These are phyloP conservation scores for Tachypleus tridentatus DNA, from an alignment of 1,140 invertebrate genomes.

Conservation along the genomic window DNA sequence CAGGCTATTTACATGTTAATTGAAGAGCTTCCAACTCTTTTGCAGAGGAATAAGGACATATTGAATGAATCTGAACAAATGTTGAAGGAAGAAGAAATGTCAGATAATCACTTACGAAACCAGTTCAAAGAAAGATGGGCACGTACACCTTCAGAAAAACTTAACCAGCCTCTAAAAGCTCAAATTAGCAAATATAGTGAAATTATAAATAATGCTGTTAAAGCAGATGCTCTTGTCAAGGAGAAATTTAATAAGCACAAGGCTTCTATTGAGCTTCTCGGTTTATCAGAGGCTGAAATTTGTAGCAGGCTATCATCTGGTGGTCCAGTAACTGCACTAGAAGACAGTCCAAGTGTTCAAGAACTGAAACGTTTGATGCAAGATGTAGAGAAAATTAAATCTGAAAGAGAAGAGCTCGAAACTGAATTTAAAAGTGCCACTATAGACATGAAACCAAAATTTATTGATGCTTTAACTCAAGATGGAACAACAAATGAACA, in stretches of 20 bases:
- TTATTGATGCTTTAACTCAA: conserved; percentile 49
- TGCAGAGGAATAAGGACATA: conserved; percentile 89
- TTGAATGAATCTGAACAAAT: conserved; percentile 78
- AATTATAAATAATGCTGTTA: conserved; percentile 82
- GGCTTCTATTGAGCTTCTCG: conserved; percentile 68
- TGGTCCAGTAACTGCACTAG: conserved; percentile 31
- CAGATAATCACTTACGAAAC: conserved; percentile 69
- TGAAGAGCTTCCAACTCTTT: conserved; percentile 74
- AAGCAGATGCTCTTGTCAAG: conserved; percentile 61
- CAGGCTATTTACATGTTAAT: conserved; percentile 42
- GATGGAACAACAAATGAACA: conserved; percentile 82
- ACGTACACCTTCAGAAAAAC: conserved; percentile 67
- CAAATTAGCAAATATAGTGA: conserved; percentile 78
- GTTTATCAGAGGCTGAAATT: conserved; percentile 49
- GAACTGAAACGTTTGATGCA: conserved; percentile 69
- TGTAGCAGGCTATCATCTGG: conserved; percentile 35
- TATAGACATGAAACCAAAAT: conserved; percentile 55
- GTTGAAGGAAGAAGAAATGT: conserved; percentile 79
- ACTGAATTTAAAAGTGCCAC: conserved; percentile 68
- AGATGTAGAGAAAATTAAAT: conserved; percentile 74
- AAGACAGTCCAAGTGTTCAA: conserved; percentile 46
- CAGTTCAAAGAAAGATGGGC: conserved; percentile 87
- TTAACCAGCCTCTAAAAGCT: conserved; percentile 74
- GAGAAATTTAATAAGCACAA: conserved; percentile 72
- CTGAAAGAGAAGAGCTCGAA: conserved; percentile 78